Base-by-base conservation (phyloP, 2,888 invertebrate species). In the Archips crataeganus region DNA sequence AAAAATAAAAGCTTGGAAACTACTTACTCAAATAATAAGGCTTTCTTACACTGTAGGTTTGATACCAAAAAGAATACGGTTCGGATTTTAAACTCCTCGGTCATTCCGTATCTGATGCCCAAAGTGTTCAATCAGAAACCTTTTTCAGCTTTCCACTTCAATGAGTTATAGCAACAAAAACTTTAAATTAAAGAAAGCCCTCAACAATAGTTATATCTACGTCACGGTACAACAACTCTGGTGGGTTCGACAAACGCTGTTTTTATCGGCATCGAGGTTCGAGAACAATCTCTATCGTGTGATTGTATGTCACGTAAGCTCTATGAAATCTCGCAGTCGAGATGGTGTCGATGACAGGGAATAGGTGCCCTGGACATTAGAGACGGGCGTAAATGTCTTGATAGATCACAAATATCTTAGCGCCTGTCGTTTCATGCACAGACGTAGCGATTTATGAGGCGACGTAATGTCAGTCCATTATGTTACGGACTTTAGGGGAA, bases 181-280 rank as follows among this genome's bases (percentile, higher is more conserved):
- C 77, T 62, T 64, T 69, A 76, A 70, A 70, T 67, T 57, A 32
- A 73, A 71, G 75, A 74, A 76, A 78, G 76, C 76, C 76, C 74
- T 80, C 78, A 76, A 78, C 77, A 78, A 78, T 77, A 71, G 75
- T 32, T 59, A 75, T 77, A 51, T 51, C 57, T 15, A 10, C 49
- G 84, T 83, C 81, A 85, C 81, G 84, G 81, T 80, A 81, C 81
- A 81, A 70, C 79, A 78, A 82, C 80, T 83, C 78, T 79, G 78
- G 79, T 77, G 80, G 83, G 89, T 87, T 86, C 87, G 79, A 71
- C 80, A 86, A 87, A 85, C 88, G 80, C 2, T n/a, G 57, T 71
- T 67, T 74, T 71, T 71, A 42, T 71, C 49, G 59, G 39, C 47
- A 47, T 47, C 57, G 23, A 49, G n/a, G 13, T 49, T 49, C n/a